phyloP scores from a whole-genome alignment of 2,888 invertebrate genomes.

The Drosophila neonasuta region DNA sequence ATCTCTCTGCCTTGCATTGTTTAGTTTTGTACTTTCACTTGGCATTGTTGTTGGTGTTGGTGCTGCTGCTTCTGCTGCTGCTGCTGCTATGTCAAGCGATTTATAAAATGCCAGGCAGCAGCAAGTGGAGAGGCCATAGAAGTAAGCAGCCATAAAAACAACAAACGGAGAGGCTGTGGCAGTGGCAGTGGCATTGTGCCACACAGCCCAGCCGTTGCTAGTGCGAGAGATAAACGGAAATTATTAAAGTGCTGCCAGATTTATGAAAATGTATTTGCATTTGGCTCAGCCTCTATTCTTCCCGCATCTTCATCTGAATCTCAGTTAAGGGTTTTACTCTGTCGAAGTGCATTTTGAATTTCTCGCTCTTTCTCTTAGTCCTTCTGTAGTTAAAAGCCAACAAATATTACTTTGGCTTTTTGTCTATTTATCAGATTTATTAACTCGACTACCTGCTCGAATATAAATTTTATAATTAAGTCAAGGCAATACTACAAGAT shows the following conservation, averaged over 20 bases:
- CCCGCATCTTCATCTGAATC: not conserved
- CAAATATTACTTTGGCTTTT: slow-evolving; percentile 27
- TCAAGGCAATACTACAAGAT: not conserved
- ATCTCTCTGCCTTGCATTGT: slow-evolving; percentile 40
- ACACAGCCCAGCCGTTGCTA: slow-evolving; percentile 56
- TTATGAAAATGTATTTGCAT: slow-evolving; percentile 71
- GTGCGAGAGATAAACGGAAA: slow-evolving; percentile 72
- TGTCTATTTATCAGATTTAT: slow-evolving; percentile 42
- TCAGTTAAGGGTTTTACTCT: not conserved
- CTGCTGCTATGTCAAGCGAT: slow-evolving; percentile 72
- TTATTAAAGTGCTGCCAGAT: slow-evolving; percentile 77
- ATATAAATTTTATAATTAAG: slow-evolving; percentile 2
- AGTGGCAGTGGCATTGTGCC: slow-evolving; percentile 40
- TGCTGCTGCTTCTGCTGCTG: slow-evolving; percentile 21
- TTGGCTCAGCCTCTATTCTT: not conserved
- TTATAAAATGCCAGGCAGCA: slow-evolving; percentile 71
- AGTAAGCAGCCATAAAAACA: slow-evolving; percentile 59
- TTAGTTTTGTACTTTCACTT: slow-evolving; percentile 60
- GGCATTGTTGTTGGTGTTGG: slow-evolving; percentile 34
- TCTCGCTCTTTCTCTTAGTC: not conserved
- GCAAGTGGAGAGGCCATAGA: slow-evolving; percentile 46
- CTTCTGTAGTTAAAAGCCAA: slow-evolving; percentile 28
- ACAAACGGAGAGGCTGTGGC: slow-evolving; percentile 38
- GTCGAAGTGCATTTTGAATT: slow-evolving; percentile 34
- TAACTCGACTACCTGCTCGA: slow-evolving; percentile 15